Evolutionary conservation across 2,797 vertebrate genomes (phyloP), one percentile per base, ranked within the genome.

Genomic region (Phataginus tricuspis): DNA sequence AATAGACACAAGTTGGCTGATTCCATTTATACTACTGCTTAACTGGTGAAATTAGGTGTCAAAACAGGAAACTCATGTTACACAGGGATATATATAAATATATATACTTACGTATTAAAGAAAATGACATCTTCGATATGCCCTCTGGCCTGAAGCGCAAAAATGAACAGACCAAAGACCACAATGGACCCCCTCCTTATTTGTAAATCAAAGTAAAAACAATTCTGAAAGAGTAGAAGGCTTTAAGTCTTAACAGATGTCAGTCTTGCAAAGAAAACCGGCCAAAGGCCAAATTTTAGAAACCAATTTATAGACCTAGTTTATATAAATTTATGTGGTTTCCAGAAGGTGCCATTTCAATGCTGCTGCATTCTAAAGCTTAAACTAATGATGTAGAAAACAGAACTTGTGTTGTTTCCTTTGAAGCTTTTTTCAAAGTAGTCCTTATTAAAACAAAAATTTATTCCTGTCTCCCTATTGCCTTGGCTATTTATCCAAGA

Each of bases 261-360:
- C n/a, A 63, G 34, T 68, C 37, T 49, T 83, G 45, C 25, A 86
- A 89, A 78, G 10, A 64, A 78, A 78, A 84, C 34, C 11, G 12
- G 55, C 66, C 8, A 42, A 71, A 74, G 19, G 53, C 7, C 77
- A 90, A 61, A 66, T 90, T 55, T 66, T 18, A 72, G 64, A 86
- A 7, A 39, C 0, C 18, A 29, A 27, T 45, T 72, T 45, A 45
- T 45, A 71, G 59, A 63, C 55, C 55, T n/a, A 77, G 14, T 21
- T 74, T 42, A 69, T 5, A 72, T 23, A 45, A 87, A 80, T 25
- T 27, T 42, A 84, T 2, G 29, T 42, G 14, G 53, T 59, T 68
- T 39, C 89, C 34, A 66, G 64, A 90, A 84, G 31, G 45, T 77
- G 86, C 51, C 55, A 72, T 74, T 94, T 66, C 69, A 86, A 0